phyloP scores from a whole-genome alignment of 2,888 invertebrate genomes.

The Apomyelois bistriatella region DNA sequence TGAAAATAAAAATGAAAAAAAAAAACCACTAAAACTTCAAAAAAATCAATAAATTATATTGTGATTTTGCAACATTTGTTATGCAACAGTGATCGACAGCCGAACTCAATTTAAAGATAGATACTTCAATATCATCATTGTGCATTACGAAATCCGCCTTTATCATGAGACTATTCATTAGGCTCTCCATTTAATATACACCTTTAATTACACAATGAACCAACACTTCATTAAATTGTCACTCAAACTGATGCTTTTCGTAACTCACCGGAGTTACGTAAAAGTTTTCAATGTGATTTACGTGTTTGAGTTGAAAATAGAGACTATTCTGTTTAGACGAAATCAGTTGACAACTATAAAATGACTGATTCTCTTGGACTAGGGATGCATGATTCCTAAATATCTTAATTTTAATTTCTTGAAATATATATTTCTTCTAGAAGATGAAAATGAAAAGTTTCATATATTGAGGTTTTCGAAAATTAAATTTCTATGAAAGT shows the following conservation, averaged over 20 bases:
- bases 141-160: constrained; percentile 34
- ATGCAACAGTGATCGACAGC: neutral
- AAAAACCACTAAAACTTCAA: no score
- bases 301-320: constrained; percentile 27
- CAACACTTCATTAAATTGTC: constrained; percentile 75
- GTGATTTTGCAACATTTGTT: neutral
- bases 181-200: constrained; percentile 54
- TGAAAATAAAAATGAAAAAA: no score
- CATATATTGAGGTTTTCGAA: no score
- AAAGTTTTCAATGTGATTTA: constrained; percentile 41
- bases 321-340: neutral
- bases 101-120: constrained; percentile 34
- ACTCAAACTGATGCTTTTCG: constrained; percentile 55
- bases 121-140: constrained; percentile 40
- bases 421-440: no score
- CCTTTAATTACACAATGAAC: constrained; percentile 67
- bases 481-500: no score
- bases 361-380: no score
- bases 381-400: no score
- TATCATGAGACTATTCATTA: constrained; percentile 60
- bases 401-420: no score
- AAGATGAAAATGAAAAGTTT: no score
- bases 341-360: no score
- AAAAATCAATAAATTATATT: neutral
- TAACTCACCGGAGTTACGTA: constrained; percentile 44